Evolutionary conservation across 1,140 invertebrate species (phyloP).

Genomic region (Potamilus streckersoni): DNA sequence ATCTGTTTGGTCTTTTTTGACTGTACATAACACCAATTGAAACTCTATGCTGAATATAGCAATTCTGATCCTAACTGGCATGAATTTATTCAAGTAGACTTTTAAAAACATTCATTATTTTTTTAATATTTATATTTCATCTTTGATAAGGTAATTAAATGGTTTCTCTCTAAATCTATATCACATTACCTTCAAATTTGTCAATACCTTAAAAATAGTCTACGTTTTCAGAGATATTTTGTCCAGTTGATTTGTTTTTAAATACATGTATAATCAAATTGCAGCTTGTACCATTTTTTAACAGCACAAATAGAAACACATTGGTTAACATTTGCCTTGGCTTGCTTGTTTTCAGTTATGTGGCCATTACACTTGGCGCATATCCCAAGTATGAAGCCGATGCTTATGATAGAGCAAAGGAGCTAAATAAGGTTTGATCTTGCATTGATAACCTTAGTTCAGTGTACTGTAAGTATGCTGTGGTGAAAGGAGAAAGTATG

Average conservation of each 20-base stretch:
- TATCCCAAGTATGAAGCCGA: conserved; percentile 57
- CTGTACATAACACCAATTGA: too few species aligned
- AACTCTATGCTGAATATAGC: too few species aligned
- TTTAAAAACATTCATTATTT: too few species aligned
- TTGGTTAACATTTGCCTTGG: conserved; percentile 3
- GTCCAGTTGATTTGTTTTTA: too few species aligned
- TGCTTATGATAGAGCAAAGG: conserved; percentile 45
- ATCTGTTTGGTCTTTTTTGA: too few species aligned
- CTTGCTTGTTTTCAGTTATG: conserved; percentile 50
- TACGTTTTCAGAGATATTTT: not conserved
- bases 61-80: too few species aligned
- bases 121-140: too few species aligned
- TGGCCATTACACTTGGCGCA: conserved; percentile 53
- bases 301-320: conserved; percentile 2
- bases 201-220: not conserved
- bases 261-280: not conserved
- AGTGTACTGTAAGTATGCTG: not conserved
- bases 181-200: not conserved
- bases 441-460: not conserved
- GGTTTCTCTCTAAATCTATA: not conserved
- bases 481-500: not conserved
- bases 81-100: too few species aligned
- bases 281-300: not conserved
- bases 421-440: conserved; percentile 51
- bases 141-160: too few species aligned